A percentile compares a stretch with the other conserved stretches of the same genome.
Evolutionary conservation across 2,888 invertebrate species (phyloP).

Genomic region (Drosophila robusta): DNA sequence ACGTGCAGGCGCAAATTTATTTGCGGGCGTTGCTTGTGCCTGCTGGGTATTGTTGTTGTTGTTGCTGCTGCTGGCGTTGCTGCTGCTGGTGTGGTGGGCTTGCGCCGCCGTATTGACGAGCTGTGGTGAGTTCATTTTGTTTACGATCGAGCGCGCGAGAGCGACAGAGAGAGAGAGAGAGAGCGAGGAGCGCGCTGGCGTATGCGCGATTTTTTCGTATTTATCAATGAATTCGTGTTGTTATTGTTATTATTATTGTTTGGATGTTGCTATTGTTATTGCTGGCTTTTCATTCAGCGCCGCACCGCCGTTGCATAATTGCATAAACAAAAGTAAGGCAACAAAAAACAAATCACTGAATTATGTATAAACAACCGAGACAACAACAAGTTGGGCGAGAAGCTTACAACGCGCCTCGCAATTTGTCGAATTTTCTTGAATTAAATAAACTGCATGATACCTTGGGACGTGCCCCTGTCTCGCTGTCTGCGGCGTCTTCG

Average conservation of each 20-base stretch:
- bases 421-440: constrained; percentile 33
- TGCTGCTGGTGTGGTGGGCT: constrained; percentile 49
- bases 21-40: constrained; percentile 45
- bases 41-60: constrained; percentile 32
- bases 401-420: constrained; percentile 16
- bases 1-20: constrained; percentile 85
- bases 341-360: constrained; percentile 16
- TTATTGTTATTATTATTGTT: constrained; percentile 34
- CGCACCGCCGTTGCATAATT: constrained; percentile 51
- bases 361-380: constrained; percentile 7
- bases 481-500: constrained; percentile 8
- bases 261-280: constrained; percentile 28
- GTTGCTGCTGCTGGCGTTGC: constrained; percentile 22
- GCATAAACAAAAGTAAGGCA: constrained; percentile 35
- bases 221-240: constrained; percentile 63
- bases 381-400: constrained; percentile 2
- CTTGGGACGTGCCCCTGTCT: constrained; percentile 55
- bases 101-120: constrained; percentile 63
- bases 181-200: constrained; percentile 21
- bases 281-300: constrained; percentile 31
- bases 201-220: constrained; percentile 45
- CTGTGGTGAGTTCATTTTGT: constrained; percentile 78
- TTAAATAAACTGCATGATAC: constrained; percentile 29
- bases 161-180: not conserved
- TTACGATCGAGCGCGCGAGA: constrained; percentile 41